Percentiles rank a stretch among this genome's conserved stretches.
These are phyloP conservation scores for Hoplostethus atlanticus DNA, from an alignment of 2,797 vertebrate genomes.

Conservation along the genomic window DNA sequence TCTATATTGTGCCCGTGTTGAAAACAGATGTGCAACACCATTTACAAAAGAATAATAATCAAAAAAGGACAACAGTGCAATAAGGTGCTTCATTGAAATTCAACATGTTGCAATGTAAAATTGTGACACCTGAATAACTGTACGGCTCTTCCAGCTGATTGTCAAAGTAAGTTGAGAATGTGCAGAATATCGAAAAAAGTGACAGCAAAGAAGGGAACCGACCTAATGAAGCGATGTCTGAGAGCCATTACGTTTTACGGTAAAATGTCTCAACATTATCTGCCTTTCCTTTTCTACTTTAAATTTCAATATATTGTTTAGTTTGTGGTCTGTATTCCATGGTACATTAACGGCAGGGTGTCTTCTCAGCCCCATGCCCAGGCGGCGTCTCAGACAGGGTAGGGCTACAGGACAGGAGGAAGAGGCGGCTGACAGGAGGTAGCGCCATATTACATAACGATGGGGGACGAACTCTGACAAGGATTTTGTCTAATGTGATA, in stretches of 20 bases:
- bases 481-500: slow-evolving; percentile 66
- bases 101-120: background rate
- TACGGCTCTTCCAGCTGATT: background rate
- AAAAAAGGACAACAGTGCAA: background rate
- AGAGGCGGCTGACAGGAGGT: slow-evolving; percentile 48
- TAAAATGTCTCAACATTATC: too few relatives aligned
- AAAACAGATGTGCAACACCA: background rate
- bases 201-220: background rate
- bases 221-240: background rate
- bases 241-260: background rate
- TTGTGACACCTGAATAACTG: background rate
- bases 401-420: slow-evolving; percentile 49
- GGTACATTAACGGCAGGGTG: slow-evolving; percentile 56
- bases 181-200: background rate
- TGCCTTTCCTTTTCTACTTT: too few relatives aligned
- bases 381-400: slow-evolving; percentile 45
- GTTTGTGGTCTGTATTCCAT: slow-evolving; percentile 38
- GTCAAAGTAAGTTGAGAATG: background rate
- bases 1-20: background rate
- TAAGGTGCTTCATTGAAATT: background rate
- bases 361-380: slow-evolving; percentile 51
- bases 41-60: background rate
- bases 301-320: too few relatives aligned
- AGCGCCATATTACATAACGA: slow-evolving; percentile 77
- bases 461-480: slow-evolving; percentile 60